A percentile compares a stretch with the other conserved stretches of the same genome.
Evolutionary conservation across 2,113 vertebrate species (phyloP).

Genomic region (Pithys albifrons): DNA sequence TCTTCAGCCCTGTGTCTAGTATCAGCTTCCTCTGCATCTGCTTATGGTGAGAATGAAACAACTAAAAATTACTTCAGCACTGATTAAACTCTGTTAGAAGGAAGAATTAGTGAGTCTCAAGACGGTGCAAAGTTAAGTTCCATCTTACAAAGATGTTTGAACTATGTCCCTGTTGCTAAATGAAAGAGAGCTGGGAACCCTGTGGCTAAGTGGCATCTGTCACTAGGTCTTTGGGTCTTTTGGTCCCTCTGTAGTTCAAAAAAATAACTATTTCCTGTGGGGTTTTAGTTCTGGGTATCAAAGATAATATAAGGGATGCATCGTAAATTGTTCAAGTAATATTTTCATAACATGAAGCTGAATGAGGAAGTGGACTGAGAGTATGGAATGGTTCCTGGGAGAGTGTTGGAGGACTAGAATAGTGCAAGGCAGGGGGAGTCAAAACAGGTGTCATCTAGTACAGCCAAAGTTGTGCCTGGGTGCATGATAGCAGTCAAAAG

Average conservation of each 20-base stretch:
- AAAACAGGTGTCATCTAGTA: not conserved
- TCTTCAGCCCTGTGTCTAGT: not conserved
- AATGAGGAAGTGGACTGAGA: not conserved
- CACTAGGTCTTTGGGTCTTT: not conserved
- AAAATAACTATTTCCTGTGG: not conserved
- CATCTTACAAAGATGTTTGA: not conserved
- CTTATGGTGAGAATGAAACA: not conserved
- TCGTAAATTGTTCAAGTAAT: not conserved
- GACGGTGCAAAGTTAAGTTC: rapidly evolving
- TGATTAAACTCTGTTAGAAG: not conserved
- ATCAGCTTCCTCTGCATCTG: not conserved
- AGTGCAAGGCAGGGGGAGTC: not conserved
- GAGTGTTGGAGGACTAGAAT: not conserved
- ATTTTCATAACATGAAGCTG: not conserved
- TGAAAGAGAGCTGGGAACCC: not conserved
- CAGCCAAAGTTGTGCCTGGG: not conserved
- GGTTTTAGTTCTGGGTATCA: not conserved
- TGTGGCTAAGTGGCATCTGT: not conserved
- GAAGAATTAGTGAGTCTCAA: not conserved
- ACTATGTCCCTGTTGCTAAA: not conserved
- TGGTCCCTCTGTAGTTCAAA: not conserved
- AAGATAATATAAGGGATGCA: not conserved
- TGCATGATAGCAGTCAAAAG: not conserved
- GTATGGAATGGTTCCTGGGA: not conserved
- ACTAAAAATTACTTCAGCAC: not conserved